These are phyloP conservation scores for Danio tinwini DNA, from an alignment of 2,797 vertebrate genomes.

Conservation along the genomic window DNA sequence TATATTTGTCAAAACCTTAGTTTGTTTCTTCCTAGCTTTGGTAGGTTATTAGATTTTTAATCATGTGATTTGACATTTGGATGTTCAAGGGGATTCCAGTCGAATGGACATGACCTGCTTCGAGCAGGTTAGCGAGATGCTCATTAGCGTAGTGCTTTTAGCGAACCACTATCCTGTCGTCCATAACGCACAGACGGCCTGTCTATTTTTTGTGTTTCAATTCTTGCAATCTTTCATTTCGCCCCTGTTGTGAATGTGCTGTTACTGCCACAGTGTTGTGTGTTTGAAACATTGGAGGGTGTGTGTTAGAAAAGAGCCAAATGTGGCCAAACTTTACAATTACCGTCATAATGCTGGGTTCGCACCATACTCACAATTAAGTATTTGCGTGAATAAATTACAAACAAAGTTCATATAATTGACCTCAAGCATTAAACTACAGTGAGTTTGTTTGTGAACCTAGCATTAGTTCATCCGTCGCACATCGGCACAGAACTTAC, in stretches of 20 bases:
- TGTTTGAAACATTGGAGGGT: slow-evolving; percentile 16
- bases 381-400: no score
- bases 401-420: no score
- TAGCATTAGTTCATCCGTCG: neutral
- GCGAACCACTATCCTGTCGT: slow-evolving; percentile 3
- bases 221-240: neutral
- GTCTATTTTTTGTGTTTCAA: slow-evolving; percentile 2
- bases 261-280: slow-evolving; percentile 44
- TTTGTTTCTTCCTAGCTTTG: slow-evolving; percentile 28
- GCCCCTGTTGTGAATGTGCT: slow-evolving; percentile 13
- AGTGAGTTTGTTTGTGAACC: no score
- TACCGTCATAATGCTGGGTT: neutral
- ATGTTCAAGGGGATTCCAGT: slow-evolving; percentile 11
- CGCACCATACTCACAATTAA: no score
- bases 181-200: neutral
- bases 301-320: slow-evolving; percentile 28
- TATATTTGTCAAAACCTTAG: neutral
- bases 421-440: no score
- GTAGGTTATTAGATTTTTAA: slow-evolving; percentile 30
- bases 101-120: neutral
- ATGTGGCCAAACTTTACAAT: neutral
- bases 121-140: neutral
- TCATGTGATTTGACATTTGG: slow-evolving; percentile 34
- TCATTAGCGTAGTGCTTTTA: slow-evolving; percentile 18
- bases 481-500: slow-evolving; percentile 15